Conservation (phyloP, 2,888 invertebrate species). For the Tetranychus truncatus region DNA sequence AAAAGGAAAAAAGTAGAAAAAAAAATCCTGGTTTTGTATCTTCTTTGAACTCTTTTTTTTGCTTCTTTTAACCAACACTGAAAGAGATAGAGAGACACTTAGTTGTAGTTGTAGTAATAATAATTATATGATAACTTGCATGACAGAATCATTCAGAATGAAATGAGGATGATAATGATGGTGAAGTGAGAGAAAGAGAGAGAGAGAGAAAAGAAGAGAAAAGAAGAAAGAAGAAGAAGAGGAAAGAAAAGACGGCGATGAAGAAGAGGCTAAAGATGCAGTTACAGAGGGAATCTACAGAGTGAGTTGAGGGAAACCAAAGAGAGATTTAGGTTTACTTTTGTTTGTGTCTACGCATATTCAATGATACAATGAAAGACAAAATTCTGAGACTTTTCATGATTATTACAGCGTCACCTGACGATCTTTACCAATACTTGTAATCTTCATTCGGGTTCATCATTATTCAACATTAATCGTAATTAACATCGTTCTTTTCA, state of each 20-base stretch:
- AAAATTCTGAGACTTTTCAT: no score
- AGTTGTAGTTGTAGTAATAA: neutral
- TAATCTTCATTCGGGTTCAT: no score
- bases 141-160: neutral
- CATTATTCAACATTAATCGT: no score
- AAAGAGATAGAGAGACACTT: constrained; percentile 4
- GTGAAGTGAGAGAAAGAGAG: constrained; percentile 11
- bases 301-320: neutral
- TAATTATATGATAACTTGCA: constrained; percentile 6
- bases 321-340: neutral
- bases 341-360: neutral
- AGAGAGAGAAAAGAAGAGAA: constrained; percentile 13
- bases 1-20: neutral
- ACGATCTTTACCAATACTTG: neutral
- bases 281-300: neutral
- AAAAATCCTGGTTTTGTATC: constrained; percentile 4
- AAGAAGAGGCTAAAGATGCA: constrained; percentile 6
- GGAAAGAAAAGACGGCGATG: constrained; percentile 9
- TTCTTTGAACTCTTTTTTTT: neutral
- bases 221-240: constrained; percentile 10
- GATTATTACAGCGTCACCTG: neutral
- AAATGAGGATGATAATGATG: constrained; percentile 2
- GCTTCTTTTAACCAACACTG: neutral
- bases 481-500: neutral
- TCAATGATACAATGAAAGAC: neutral